These are phyloP conservation scores for Elysia crispata DNA, from an alignment of 2,888 invertebrate genomes.

Conservation along the genomic window DNA sequence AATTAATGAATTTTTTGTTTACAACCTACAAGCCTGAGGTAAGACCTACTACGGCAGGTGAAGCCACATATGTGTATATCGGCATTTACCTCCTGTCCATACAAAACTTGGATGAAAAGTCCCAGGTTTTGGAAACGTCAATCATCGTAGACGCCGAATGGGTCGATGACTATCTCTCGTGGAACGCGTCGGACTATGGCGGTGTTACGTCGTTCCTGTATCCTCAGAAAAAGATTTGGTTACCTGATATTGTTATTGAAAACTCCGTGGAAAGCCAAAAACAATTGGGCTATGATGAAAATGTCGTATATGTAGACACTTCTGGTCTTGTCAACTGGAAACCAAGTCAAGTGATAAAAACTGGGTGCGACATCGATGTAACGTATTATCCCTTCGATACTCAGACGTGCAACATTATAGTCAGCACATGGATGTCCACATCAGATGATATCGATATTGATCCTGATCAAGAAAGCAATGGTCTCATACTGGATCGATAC, in stretches of 20 bases:
- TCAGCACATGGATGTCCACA: too few relatives aligned
- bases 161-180: constrained; percentile 31
- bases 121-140: constrained; percentile 31
- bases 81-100: too few relatives aligned
- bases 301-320: too few relatives aligned
- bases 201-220: constrained; percentile 38
- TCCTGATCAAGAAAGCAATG: too few relatives aligned
- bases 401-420: too few relatives aligned
- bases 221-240: constrained; percentile 47
- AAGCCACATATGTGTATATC: too few relatives aligned
- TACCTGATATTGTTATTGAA: constrained; percentile 47
- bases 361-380: constrained; percentile 51
- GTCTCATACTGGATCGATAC: too few relatives aligned
- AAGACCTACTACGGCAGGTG: too few relatives aligned
- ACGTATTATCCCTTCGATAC: constrained; percentile 50
- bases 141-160: constrained; percentile 20
- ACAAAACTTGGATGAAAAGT: constrained; percentile 32
- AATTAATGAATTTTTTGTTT: too few relatives aligned
- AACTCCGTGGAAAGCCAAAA: constrained; percentile 40
- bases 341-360: constrained; percentile 37
- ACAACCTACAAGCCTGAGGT: too few relatives aligned
- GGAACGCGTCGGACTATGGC: constrained; percentile 27
- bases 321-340: constrained; percentile 26
- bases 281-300: constrained; percentile 34
- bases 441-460: too few relatives aligned